These are phyloP conservation scores for Tringa solitaria DNA, from an alignment of 2,113 vertebrate genomes.

Conservation along the genomic window DNA sequence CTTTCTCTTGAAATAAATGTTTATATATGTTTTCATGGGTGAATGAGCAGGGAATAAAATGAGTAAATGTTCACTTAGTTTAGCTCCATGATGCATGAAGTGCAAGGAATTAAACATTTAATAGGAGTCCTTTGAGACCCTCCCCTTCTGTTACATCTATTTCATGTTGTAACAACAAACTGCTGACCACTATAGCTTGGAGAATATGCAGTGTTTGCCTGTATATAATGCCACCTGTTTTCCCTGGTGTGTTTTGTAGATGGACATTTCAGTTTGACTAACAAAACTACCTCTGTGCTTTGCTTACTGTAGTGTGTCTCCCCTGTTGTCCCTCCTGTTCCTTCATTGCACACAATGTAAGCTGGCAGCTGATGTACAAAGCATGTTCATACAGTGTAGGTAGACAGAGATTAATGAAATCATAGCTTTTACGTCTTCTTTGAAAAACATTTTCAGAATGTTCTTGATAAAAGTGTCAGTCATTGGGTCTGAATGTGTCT, in stretches of 20 bases:
- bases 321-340: neutral
- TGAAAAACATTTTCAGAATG: neutral
- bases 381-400: neutral
- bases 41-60: neutral
- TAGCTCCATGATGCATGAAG: neutral
- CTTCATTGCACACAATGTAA: no score
- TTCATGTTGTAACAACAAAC: neutral
- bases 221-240: rapidly evolving
- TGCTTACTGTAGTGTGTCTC: neutral
- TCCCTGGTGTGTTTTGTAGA: rapidly evolving
- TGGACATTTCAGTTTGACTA: neutral
- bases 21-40: neutral
- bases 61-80: neutral
- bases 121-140: neutral
- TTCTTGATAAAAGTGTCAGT: neutral
- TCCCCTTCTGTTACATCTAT: neutral
- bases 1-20: neutral
- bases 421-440: neutral
- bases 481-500: neutral
- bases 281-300: neutral
- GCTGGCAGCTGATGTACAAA: neutral
- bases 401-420: neutral
- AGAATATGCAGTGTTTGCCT: neutral
- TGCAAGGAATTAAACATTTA: neutral
- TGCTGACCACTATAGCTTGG: neutral